A percentile compares a stretch with the other conserved stretches of the same genome.
Conservation (phyloP, 2,888 invertebrate species). For the Tenodera sinensis region DNA sequence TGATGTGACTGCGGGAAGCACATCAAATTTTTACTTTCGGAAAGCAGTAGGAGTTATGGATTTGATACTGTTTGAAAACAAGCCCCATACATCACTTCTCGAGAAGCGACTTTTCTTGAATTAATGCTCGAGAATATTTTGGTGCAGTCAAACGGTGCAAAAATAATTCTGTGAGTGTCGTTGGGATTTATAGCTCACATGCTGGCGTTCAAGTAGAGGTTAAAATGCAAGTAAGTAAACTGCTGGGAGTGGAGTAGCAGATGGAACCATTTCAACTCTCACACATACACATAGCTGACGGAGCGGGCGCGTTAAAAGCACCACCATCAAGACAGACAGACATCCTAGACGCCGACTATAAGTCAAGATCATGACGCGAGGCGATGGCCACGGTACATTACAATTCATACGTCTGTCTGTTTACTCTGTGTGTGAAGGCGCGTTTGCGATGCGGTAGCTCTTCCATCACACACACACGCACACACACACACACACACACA, state of each 20-base stretch:
- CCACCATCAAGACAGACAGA: background rate
- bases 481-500: too few relatives aligned
- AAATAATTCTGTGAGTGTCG: too few relatives aligned
- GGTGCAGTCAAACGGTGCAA: too few relatives aligned
- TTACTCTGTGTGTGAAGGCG: background rate
- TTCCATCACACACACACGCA: too few relatives aligned
- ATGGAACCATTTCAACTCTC: background rate
- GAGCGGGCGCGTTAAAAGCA: background rate
- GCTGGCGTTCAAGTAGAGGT: background rate
- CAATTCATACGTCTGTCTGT: slow-evolving; percentile 8
- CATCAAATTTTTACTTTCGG: too few relatives aligned
- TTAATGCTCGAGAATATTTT: too few relatives aligned
- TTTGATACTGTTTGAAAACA: too few relatives aligned
- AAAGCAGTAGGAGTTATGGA: too few relatives aligned
- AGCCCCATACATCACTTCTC: too few relatives aligned
- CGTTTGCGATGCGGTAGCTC: background rate
- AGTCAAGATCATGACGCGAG: slow-evolving; percentile 15
- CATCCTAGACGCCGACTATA: background rate
- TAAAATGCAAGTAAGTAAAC: background rate
- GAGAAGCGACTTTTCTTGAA: too few relatives aligned
- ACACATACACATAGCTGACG: background rate
- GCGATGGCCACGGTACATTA: slow-evolving; percentile 6
- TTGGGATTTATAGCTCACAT: too few relatives aligned
- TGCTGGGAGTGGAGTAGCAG: background rate
- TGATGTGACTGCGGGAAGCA: too few relatives aligned